These are phyloP conservation scores for Pandemis heparana DNA, from an alignment of 2,888 invertebrate genomes.

Conservation along the genomic window DNA sequence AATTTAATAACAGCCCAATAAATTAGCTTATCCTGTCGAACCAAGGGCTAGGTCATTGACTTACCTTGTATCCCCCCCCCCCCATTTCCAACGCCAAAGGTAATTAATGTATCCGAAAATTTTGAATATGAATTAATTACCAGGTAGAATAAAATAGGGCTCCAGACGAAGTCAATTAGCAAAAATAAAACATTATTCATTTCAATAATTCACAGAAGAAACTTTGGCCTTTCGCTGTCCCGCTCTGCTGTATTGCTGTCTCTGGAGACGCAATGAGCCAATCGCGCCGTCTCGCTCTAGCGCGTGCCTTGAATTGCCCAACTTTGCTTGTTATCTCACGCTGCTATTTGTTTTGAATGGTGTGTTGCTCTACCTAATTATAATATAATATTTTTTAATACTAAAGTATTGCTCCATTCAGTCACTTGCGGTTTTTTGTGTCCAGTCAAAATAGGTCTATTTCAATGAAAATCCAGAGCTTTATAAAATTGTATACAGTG, in stretches of 20 bases:
- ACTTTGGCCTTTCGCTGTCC: conserved; percentile 62
- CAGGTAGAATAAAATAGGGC: conserved; percentile 48
- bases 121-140: conserved; percentile 57
- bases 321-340: conserved; percentile 71
- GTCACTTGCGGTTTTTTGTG: no score
- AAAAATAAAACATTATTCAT: conserved; percentile 73
- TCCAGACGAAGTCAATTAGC: conserved; percentile 53
- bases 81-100: conserved; percentile 36
- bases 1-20: neutral
- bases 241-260: conserved; percentile 51
- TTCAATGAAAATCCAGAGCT: no score
- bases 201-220: conserved; percentile 71
- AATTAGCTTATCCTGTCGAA: neutral
- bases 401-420: neutral
- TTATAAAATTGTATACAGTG: neutral
- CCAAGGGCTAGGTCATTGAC: neutral
- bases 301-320: conserved; percentile 62
- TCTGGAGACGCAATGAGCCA: conserved; percentile 46
- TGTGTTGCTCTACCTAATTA: conserved; percentile 53
- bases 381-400: neutral
- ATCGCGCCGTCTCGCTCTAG: conserved; percentile 59
- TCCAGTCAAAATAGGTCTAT: no score
- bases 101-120: conserved; percentile 60
- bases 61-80: neutral
- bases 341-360: conserved; percentile 52